Evolutionary conservation across 2,113 vertebrate species (phyloP).

Genomic region (Nanorana parkeri): DNA sequence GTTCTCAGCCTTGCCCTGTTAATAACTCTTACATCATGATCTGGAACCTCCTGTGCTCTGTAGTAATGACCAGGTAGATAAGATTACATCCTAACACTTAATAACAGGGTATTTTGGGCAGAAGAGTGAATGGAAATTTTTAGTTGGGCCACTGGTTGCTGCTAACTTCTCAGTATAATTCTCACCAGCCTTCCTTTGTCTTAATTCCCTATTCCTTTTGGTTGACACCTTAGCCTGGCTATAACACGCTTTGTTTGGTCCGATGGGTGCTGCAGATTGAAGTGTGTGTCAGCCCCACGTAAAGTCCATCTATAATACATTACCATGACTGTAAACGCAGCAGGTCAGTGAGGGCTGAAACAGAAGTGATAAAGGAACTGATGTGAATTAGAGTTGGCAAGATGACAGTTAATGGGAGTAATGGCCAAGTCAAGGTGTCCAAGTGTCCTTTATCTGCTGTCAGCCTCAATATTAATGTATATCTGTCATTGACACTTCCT

Average conservation of each 20-base stretch:
- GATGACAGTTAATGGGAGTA: constrained; percentile 18
- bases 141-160: not conserved
- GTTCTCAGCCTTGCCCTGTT: not conserved
- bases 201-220: not conserved
- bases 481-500: constrained; percentile 1
- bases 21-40: not conserved
- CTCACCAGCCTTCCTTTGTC: not conserved
- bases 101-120: not conserved
- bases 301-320: not conserved
- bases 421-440: constrained; percentile 16
- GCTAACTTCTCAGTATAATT: not conserved
- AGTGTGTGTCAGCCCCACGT: not conserved
- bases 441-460: constrained; percentile 23
- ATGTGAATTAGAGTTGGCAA: constrained; percentile 32
- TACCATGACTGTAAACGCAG: not conserved
- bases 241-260: not conserved
- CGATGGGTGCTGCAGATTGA: not conserved
- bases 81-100: constrained; percentile 20
- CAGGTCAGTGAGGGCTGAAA: constrained; percentile 7
- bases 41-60: not conserved
- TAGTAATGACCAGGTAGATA: not conserved
- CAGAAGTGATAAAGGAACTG: not conserved
- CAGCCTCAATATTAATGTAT: not conserved
- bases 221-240: not conserved
- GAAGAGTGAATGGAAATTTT: not conserved